Base-by-base conservation (phyloP, 2,797 vertebrate species). In the Pipistrellus nathusii region DNA sequence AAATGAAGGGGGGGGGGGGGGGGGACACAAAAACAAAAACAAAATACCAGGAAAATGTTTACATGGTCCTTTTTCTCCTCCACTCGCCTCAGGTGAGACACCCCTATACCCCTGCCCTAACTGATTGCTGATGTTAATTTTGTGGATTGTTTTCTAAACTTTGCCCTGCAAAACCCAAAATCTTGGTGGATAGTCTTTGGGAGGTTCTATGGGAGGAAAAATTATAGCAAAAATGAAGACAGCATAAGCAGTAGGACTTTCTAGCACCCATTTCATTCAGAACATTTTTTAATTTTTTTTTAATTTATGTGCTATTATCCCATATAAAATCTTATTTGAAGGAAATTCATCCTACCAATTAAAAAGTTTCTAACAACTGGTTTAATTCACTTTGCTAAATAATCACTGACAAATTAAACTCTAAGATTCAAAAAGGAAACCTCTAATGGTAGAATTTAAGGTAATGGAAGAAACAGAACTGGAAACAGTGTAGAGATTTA, bases 271-370 rank as follows among this genome's bases (percentile, higher is more conserved):
- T 76, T 88, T 91, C 12, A 88, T 69, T 10, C 15, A 88, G 53
- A 94, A 80, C 17, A 44, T 41, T 7, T 75, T 53, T 53, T 5
- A 53, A 46, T 38, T 44, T 38, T 44, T 38, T 85, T 53, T 1
- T 0, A 82, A 64, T 72, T 12, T 82, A 38, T 38, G 64, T 38
- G 23, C 23, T 71, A 48, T 30, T 5, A 25, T 71, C 30, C 25
- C 69, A 55, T 71, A 27, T 83, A 59, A 76, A 86, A 55, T 87
- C 35, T 93, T 75, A 73, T 44, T 80, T 93, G 59, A 69, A 93
- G 82, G 62, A 51, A 44, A 27, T 3, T 82, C 38, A 82, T 48
- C 55, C 12, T 4, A 25, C 48, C 53, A 48, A 27, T 76, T 77
- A 9, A 30, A 68, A 80, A 51, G 41, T 5, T 64, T 55, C 86